phyloP scores from a whole-genome alignment of 2,797 vertebrate species.

The Xerus rutilus region DNA sequence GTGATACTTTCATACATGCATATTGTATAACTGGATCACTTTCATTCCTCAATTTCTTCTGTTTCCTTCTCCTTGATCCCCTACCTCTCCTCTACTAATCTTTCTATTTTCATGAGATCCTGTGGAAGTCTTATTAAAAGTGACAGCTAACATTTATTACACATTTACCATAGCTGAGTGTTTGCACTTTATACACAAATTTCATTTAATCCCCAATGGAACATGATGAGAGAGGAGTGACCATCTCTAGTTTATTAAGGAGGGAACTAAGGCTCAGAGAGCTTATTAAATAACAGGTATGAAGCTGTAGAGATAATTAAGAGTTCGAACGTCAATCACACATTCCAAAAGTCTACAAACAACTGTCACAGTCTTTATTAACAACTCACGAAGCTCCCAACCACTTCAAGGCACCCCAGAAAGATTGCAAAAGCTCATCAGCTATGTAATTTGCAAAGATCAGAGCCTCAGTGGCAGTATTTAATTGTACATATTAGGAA shows the following conservation, averaged over 20 bases:
- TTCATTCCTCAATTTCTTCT: too few relatives aligned
- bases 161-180: not conserved
- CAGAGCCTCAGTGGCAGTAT: not conserved
- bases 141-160: not conserved
- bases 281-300: not conserved
- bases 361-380: not conserved
- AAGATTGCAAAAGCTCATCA: not conserved
- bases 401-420: not conserved
- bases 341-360: not conserved
- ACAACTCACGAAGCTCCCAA: not conserved
- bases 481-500: not conserved
- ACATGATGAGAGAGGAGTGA: not conserved
- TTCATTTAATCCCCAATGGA: not conserved
- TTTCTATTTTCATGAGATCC: too few relatives aligned
- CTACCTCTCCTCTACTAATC: too few relatives aligned
- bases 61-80: too few relatives aligned
- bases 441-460: not conserved
- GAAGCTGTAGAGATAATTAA: not conserved
- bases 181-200: not conserved
- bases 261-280: not conserved
- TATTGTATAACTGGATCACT: too few relatives aligned
- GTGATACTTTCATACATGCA: too few relatives aligned
- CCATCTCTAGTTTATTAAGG: not conserved
- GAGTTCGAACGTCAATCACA: not conserved
- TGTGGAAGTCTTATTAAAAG: not conserved